phyloP scores from a whole-genome alignment of 2,113 vertebrate species.

The Lepisosteus osseus region DNA sequence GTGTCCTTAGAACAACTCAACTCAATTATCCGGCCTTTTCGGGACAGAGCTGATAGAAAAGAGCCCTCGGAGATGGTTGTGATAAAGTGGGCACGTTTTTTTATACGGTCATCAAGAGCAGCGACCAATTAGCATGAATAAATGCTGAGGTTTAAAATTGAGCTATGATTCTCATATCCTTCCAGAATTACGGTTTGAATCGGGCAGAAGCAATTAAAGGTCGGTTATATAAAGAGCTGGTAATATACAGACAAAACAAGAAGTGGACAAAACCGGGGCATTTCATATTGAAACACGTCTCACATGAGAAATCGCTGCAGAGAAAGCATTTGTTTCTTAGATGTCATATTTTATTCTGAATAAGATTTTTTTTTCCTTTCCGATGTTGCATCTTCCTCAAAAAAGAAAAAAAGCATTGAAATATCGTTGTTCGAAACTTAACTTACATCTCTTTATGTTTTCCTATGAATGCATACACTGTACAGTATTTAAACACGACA shows the following conservation, averaged over 20 bases:
- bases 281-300: too few species aligned
- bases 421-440: too few species aligned
- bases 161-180: constrained; percentile 21
- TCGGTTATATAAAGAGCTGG: constrained; percentile 35
- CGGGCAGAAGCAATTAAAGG: constrained; percentile 52
- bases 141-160: constrained; percentile 19
- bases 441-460: too few species aligned
- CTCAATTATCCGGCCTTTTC: constrained; percentile 59
- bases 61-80: constrained; percentile 34
- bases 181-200: constrained; percentile 33
- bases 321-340: too few species aligned
- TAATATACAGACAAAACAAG: constrained; percentile 8
- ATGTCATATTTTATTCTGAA: too few species aligned
- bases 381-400: too few species aligned
- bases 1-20: constrained; percentile 19
- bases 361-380: too few species aligned
- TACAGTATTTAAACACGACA: too few species aligned
- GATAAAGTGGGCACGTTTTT: constrained; percentile 42
- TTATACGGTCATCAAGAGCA: constrained; percentile 30
- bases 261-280: background rate
- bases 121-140: constrained; percentile 33
- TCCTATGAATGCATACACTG: too few species aligned
- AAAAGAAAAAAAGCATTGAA: too few species aligned
- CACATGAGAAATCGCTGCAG: too few species aligned
- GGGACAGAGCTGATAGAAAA: constrained; percentile 24